Base-by-base conservation (phyloP, 1,140 invertebrate genomes). In the Hermatobates lingyangjiaoensis region DNA sequence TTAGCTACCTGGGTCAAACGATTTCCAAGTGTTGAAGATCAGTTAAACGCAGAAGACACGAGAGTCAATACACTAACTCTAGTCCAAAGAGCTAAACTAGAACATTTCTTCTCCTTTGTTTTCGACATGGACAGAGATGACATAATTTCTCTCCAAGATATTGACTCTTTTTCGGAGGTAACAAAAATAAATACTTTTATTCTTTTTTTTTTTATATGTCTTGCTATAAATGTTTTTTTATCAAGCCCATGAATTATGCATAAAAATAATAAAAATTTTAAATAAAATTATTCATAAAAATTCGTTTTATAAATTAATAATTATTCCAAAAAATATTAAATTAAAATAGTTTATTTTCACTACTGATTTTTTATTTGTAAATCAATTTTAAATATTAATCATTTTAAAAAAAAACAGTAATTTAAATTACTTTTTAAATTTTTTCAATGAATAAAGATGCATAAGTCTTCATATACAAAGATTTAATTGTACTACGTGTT, bases 121-220 rank as follows among this genome's bases (percentile, higher is more conserved):
- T 65, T 81, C 34, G 80, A 82, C 59, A 75, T 77, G 57, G 79
- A 81, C 61, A 67, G 71, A 24, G 79, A 81, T 63, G 77, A 80
- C 62, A 69, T 79, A 48, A 75, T 82, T 38, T 71, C 68, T 34
- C 72, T 76, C 51, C 74, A 79, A 57, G 79, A 82, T 64, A 80
- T 82, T 58, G 72, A 79, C 53, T 64, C 72, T 39, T 70, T 82
- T 53, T 76, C 75, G 57, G 79, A 82, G 73, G 80, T 80, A 68
- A 52, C 25, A 24, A 40, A 23, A 14, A 20, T 4, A 5, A 4
- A 18, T 5, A 10, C 18, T 42, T 34, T 34, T 34, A 7, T 34
- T 7, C 28, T 34, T 34, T 34, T 34, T 34, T 34, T 7, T 7
- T 7, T 34, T 34, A 34, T 34, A 7, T 15, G 28, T 34, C 7